Base-by-base conservation (phyloP, 2,113 vertebrate genomes). In the Osmerus mordax region DNA sequence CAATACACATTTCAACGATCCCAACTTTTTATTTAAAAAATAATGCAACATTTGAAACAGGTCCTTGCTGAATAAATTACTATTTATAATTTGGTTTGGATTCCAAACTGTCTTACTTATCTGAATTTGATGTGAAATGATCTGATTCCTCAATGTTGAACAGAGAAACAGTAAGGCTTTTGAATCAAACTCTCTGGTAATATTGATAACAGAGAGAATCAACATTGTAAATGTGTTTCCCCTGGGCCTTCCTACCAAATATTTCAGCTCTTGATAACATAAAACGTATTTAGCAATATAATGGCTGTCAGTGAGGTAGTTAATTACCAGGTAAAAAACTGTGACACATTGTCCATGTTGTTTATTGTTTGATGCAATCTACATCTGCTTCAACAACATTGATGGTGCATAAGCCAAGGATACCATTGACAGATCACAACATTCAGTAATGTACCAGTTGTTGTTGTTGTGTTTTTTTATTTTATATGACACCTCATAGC, bases 21-120 rank as follows among this genome's bases (percentile, higher is more conserved):
- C 2, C 60, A 41, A 72, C 77, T 77, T 70, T 71, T 78, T 65
- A 77, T 83, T 70, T 84, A 72, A 74, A 67, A 67, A 81, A 68
- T 63, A 75, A 76, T 81, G 84, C 81, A 80, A 91, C 91, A 93
- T 93, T 91, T 89, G 91, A 91, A 92, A 91, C 91, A 93, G 91
- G 91, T 92, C 91, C 91, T 79, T 28, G 74, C 67, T 78, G 78
- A 87, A 79, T 84, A 84, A 81, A 75, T 86, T 80, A 70, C 80
- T 87, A 78, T 72, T 67, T 72, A 66, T 47, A 11, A 47, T 83
- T 87, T 90, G 78, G 75, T 89, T 79, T 84, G 79, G 76, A 83
- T 87, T 88, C 53, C 82, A 86, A 81, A 85, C 73, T 87, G 88
- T 84, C 76, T 82, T 76, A 67, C 77, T 82, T 75, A 86, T 61